A percentile compares a stretch with the other conserved stretches of the same genome.
These are phyloP conservation scores for Antheraea pernyi DNA, from an alignment of 1,140 invertebrate genomes.

Conservation along the genomic window DNA sequence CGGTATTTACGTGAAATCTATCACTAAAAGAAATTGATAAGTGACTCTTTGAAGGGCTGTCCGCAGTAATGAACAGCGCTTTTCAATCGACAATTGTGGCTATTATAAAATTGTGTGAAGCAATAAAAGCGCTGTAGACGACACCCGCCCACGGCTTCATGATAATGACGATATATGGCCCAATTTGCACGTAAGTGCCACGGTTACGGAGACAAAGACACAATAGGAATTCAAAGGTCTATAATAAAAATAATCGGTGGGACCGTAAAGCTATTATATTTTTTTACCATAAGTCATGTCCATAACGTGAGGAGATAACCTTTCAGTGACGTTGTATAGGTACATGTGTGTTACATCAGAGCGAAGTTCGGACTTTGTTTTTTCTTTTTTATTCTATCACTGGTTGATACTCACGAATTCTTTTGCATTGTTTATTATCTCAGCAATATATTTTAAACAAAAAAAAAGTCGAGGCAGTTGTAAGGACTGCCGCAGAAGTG, in stretches of 20 bases:
- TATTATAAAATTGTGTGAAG: conserved; percentile 3
- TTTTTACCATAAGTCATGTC: too few species aligned
- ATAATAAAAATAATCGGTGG: conserved; percentile 60
- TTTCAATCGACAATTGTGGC: neutral
- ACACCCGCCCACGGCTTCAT: conserved; percentile 8
- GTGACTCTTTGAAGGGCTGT: neutral
- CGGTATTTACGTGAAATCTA: too few species aligned
- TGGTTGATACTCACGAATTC: too few species aligned
- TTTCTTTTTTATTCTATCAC: too few species aligned
- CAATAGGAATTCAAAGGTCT: conserved; percentile 42
- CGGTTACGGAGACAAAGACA: conserved; percentile 35
- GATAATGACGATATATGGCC: conserved; percentile 39
- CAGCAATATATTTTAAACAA: too few species aligned
- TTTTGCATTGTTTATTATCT: too few species aligned
- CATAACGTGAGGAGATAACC: too few species aligned
- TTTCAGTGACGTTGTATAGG: too few species aligned
- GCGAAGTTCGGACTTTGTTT: too few species aligned
- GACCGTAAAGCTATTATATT: neutral
- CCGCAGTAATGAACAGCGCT: neutral
- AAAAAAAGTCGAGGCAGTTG: too few species aligned
- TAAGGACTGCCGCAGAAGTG: too few species aligned
- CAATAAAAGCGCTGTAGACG: neutral
- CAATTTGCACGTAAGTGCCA: conserved; percentile 45
- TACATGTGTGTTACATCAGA: too few species aligned
- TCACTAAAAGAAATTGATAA: neutral